Conservation (phyloP, 2,113 vertebrate genomes). For the Silurus glanis region DNA sequence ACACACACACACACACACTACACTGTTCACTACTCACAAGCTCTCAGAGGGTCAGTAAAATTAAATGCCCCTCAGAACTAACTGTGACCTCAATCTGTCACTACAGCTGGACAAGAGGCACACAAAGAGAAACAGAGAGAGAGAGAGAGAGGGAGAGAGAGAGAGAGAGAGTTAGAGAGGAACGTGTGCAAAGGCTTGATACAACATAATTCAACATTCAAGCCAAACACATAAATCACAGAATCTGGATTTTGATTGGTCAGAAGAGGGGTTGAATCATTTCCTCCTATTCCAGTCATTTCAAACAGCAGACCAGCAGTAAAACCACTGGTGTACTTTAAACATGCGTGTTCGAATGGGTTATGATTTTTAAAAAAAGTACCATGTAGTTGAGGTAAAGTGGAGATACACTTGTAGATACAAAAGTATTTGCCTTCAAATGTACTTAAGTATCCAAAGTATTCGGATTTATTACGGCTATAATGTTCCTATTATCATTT, state of each 20-base stretch:
- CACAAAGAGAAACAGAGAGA: background rate
- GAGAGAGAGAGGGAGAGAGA: background rate
- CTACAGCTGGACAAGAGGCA: conserved; percentile 43
- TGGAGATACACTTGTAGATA: too few relatives aligned
- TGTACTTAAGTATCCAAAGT: too few relatives aligned
- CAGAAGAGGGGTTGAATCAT: background rate
- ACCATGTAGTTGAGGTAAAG: too few relatives aligned
- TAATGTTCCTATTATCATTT: too few relatives aligned
- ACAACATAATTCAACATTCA: background rate
- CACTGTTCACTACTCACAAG: conserved; percentile 58
- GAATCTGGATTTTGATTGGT: background rate
- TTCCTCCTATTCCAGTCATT: background rate
- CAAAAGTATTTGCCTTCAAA: too few relatives aligned
- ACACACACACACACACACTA: background rate
- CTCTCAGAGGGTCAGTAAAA: conserved; percentile 69
- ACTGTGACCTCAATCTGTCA: conserved; percentile 75
- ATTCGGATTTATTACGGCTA: too few relatives aligned
- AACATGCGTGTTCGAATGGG: background rate
- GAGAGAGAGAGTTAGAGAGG: background rate
- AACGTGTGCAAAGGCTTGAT: background rate
- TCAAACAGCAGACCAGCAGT: background rate
- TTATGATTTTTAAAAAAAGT: background rate
- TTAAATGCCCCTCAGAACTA: conserved; percentile 65
- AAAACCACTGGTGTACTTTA: background rate
- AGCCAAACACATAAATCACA: too few relatives aligned